Evolutionary conservation across 2,888 invertebrate species (phyloP), one percentile per base, ranked within the genome.

Genomic region (Melanargia galathea): DNA sequence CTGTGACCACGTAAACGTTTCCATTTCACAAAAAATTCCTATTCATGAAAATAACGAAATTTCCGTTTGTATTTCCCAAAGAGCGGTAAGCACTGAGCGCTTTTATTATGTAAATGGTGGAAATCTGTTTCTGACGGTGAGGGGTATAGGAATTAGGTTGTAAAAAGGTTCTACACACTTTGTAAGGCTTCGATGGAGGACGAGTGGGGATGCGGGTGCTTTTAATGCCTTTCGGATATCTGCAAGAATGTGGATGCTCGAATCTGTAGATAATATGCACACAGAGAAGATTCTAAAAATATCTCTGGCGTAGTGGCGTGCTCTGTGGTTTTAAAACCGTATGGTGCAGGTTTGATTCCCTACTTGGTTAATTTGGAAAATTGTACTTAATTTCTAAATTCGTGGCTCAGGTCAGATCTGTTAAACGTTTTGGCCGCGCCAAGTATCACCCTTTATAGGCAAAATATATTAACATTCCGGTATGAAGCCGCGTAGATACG

Each of bases 61-160:
- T 46, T 22, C 13, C 13, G 16, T 49, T 30, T 30, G 49, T 30
- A 26, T 48, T 26, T 38, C 51, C 33, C 11, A n/a, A 8, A 35
- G 38, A 8, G 22, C 6, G 1, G 8, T 24, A 5, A 55, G 40
- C 8, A 40, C 55, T 24, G 11, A 33, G 11, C 13, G 20, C 24
- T 57, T 20, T 48, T 58, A 35, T 48, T 58, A 58, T 58, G 58
- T 58, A 58, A 58, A 58, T 48, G 45, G 45, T 70, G 61, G 56
- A 71, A 71, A 68, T 60, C 67, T 66, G 59, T 57, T 49, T 24
- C 24, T 62, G 40, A 57, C 56, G 61, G 58, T 54, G 43, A 56
- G 45, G 26, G 56, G 18, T 49, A 30, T 48, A 18, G 49, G 48
- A 56, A 56, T 62, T 56, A 57, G 56, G 62, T 30, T 62, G 62